A percentile compares a stretch with the other conserved stretches of the same genome.
These are phyloP conservation scores for Hippasteria phrygiana DNA, from an alignment of 53 echinoderm and acorn worm genomes.

Conservation along the genomic window DNA sequence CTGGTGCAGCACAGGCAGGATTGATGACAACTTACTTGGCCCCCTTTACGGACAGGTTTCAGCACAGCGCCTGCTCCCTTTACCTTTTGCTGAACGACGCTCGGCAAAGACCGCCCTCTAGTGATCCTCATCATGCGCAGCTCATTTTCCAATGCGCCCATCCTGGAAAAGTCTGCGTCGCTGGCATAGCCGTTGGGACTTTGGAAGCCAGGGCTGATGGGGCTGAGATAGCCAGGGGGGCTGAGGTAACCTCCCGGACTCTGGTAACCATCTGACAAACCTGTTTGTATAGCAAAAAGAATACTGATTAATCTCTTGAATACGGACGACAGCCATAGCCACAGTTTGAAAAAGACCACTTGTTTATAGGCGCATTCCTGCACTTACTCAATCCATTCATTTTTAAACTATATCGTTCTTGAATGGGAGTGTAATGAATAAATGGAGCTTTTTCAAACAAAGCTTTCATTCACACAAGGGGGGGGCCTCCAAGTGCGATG, in stretches of 20 bases:
- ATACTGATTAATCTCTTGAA: too few relatives aligned
- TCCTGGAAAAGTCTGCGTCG: slow-evolving; percentile 77
- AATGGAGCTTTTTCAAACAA: too few relatives aligned
- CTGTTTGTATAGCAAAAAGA: slow-evolving; percentile 3
- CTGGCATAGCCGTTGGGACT: slow-evolving; percentile 89
- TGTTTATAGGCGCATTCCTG: too few relatives aligned
- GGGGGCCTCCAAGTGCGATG: too few relatives aligned
- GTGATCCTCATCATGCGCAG: slow-evolving; percentile 88
- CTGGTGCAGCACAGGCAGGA: slow-evolving; percentile 10
- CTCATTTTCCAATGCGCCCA: slow-evolving; percentile 79
- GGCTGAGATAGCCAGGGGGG: slow-evolving; percentile 24
- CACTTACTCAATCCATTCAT: too few relatives aligned
- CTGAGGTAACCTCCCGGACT: slow-evolving; percentile 52
- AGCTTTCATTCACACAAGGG: too few relatives aligned
- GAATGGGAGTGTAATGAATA: too few relatives aligned
- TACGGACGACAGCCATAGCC: too few relatives aligned
- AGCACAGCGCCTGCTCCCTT: slow-evolving; percentile 40
- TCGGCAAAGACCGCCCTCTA: slow-evolving; percentile 90
- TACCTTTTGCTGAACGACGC: slow-evolving; percentile 92
- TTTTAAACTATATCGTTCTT: too few relatives aligned
- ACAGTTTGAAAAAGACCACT: too few relatives aligned
- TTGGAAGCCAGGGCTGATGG: slow-evolving; percentile 24
- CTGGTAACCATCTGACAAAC: slow-evolving; percentile 51
- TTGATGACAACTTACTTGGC: slow-evolving; percentile 61
- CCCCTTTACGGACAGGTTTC: slow-evolving; percentile 11